Evolutionary conservation across 2,113 vertebrate species (phyloP).

Genomic region (Prionailurus viverrinus): DNA sequence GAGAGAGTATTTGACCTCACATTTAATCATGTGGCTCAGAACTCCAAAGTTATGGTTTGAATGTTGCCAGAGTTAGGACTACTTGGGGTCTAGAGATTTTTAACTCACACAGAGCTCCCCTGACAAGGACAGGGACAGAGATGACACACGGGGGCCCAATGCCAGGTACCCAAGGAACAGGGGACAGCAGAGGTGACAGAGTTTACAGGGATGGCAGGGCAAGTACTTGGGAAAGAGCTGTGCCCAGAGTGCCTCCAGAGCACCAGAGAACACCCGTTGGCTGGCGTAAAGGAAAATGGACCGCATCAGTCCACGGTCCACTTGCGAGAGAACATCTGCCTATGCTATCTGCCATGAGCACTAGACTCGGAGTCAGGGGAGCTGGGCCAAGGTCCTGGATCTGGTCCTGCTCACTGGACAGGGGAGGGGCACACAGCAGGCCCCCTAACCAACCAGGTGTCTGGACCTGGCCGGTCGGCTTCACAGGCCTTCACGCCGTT

Average conservation of each 20-base stretch:
- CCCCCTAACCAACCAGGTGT: not conserved
- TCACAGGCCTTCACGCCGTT: not conserved
- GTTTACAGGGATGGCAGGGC: not conserved
- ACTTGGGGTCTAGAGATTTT: constrained; percentile 17
- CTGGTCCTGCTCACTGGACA: not conserved
- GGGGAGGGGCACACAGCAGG: not conserved
- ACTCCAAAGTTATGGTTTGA: not conserved
- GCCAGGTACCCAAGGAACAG: not conserved
- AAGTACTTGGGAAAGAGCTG: not conserved
- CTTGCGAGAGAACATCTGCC: not conserved
- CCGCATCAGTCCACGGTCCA: not conserved
- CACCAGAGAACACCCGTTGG: rapidly evolving
- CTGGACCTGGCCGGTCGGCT: not conserved
- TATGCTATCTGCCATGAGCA: not conserved
- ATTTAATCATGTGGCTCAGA: not conserved
- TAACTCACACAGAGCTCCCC: not conserved
- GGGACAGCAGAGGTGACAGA: not conserved
- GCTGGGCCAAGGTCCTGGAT: rapidly evolving
- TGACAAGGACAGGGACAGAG: not conserved
- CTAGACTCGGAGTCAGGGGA: not conserved
- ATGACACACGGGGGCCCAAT: not conserved
- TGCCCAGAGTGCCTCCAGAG: not conserved
- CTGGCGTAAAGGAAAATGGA: not conserved
- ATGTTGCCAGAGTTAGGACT: not conserved
- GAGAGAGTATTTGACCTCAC: not conserved